Percentiles rank a stretch among this genome's conserved stretches.
Conservation (phyloP, 1,140 invertebrate species). For the Odontomachus brunneus region DNA sequence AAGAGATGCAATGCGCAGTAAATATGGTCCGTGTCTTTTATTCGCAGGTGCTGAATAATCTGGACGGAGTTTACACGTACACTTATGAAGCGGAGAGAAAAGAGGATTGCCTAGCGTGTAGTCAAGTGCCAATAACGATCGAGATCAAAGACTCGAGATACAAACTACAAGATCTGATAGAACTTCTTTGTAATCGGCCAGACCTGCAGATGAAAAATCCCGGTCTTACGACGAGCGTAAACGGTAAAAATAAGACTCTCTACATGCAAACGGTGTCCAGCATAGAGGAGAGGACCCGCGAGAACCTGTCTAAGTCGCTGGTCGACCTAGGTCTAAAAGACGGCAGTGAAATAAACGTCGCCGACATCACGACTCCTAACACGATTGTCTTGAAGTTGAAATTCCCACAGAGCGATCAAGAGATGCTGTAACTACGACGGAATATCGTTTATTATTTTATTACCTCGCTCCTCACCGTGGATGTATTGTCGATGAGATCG, state of each 20-base stretch:
- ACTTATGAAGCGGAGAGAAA: constrained; percentile 97
- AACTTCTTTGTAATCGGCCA: constrained; percentile 90
- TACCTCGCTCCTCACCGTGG: background rate
- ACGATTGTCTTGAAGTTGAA: constrained; percentile 90
- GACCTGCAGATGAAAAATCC: constrained; percentile 95
- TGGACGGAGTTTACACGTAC: constrained; percentile 98
- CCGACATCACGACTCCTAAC: constrained; percentile 95
- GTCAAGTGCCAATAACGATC: constrained; percentile 90
- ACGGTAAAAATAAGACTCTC: constrained; percentile 95
- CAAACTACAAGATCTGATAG: constrained; percentile 94
- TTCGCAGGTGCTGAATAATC: constrained; percentile 93
- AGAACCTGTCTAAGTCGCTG: constrained; percentile 95
- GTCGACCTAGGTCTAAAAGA: constrained; percentile 93
- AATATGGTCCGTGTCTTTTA: constrained; percentile 13
- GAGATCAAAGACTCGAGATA: constrained; percentile 89
- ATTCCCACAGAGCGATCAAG: constrained; percentile 79
- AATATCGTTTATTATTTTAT: background rate
- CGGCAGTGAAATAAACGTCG: constrained; percentile 94
- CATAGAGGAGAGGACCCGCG: constrained; percentile 94
- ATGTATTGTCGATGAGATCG: constrained; percentile 5
- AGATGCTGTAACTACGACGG: background rate
- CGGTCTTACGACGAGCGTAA: constrained; percentile 90
- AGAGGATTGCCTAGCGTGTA: constrained; percentile 94
- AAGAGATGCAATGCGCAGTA: background rate
- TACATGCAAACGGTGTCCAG: constrained; percentile 96